phyloP scores from a whole-genome alignment of 2,888 invertebrate genomes.

The Idaea dimidiata region DNA sequence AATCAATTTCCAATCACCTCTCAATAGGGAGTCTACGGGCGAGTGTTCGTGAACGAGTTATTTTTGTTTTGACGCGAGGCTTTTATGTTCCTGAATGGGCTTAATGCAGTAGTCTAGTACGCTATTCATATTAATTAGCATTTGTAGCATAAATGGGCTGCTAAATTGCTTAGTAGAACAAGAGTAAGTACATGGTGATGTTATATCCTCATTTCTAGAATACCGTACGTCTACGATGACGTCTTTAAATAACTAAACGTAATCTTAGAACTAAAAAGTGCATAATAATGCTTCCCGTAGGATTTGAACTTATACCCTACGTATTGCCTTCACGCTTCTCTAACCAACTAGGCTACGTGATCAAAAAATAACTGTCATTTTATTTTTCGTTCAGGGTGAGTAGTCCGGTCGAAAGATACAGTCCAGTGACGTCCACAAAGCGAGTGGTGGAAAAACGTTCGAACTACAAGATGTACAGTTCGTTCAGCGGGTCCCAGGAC shows the following conservation, averaged over 20 bases:
- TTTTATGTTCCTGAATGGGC: slow-evolving; percentile 21
- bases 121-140: slow-evolving; percentile 24
- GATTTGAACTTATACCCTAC: no score
- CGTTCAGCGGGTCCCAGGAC: slow-evolving; percentile 70
- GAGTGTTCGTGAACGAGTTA: slow-evolving; percentile 31
- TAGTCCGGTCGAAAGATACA: slow-evolving; percentile 69
- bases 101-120: slow-evolving; percentile 24
- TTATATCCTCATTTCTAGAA: background rate
- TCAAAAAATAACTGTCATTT: background rate
- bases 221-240: background rate
- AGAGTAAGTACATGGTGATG: background rate
- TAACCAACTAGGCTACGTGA: no score
- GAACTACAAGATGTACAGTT: slow-evolving; percentile 73
- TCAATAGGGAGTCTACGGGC: slow-evolving; percentile 35
- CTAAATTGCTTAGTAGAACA: background rate
- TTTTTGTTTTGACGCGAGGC: slow-evolving; percentile 28
- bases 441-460: slow-evolving; percentile 70
- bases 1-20: slow-evolving; percentile 49
- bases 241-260: background rate
- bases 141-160: slow-evolving; percentile 9
- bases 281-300: no score
- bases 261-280: no score
- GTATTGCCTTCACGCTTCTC: no score
- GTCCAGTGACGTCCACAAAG: slow-evolving; percentile 70
- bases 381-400: slow-evolving; percentile 47